Evolutionary conservation across 2,113 vertebrate species (phyloP).

Genomic region (Ptilonorhynchus violaceus): DNA sequence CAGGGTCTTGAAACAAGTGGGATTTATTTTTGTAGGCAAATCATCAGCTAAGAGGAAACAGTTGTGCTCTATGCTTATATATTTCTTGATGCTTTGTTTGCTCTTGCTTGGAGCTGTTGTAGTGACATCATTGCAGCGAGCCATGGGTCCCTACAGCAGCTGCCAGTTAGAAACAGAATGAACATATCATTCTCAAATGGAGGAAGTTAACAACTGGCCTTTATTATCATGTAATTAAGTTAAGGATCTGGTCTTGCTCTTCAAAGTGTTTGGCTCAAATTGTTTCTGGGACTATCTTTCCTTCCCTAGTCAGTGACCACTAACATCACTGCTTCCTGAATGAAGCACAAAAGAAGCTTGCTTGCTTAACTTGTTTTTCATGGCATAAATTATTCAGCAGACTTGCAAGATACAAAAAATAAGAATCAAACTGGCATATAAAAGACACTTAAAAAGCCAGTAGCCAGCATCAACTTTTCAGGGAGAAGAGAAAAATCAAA

Average conservation of each 20-base stretch:
- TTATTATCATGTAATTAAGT: slow-evolving; percentile 38
- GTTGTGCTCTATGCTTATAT: not conserved
- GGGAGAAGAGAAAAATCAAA: not conserved
- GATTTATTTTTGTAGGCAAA: slow-evolving; percentile 8
- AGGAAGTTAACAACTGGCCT: slow-evolving; percentile 24
- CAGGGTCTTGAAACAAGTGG: not conserved
- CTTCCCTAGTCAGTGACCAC: not conserved
- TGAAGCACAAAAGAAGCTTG: not conserved
- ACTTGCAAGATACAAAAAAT: not conserved
- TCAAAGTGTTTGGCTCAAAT: not conserved
- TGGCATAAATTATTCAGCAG: not conserved
- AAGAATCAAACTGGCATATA: not conserved
- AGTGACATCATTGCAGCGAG: slow-evolving; percentile 9
- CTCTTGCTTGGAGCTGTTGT: not conserved
- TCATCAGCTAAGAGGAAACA: slow-evolving; percentile 7
- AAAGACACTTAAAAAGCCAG: not conserved
- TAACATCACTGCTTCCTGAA: not conserved
- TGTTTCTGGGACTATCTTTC: not conserved
- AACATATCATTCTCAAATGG: not conserved
- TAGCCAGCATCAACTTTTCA: not conserved
- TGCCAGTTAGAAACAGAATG: slow-evolving; percentile 16
- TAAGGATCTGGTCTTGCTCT: slow-evolving; percentile 26
- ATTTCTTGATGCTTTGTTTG: not conserved
- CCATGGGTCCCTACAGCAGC: not conserved
- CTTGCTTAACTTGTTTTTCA: not conserved